Conservation (phyloP, 2,888 invertebrate genomes). For the Heliothis peltigera region DNA sequence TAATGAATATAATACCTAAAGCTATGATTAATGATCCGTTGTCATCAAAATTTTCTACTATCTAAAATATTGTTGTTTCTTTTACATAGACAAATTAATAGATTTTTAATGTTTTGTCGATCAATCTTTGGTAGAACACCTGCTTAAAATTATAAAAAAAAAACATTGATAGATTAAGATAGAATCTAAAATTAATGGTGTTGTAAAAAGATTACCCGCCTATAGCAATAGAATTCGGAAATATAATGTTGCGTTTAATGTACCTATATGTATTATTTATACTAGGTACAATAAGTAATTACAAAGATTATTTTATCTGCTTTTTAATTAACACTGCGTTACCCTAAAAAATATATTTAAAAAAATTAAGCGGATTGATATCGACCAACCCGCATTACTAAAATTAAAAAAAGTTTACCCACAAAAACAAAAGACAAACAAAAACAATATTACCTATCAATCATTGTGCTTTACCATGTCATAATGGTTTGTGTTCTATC, state of each 20-base stretch:
- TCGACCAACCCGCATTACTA: neutral
- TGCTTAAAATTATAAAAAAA: neutral
- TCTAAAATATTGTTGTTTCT: neutral
- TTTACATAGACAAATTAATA: neutral
- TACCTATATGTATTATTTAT: too few species aligned
- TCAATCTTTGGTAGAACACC: neutral
- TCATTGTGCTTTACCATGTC: conserved; percentile 13
- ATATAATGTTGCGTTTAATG: too few species aligned
- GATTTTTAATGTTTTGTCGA: neutral
- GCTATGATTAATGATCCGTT: too few species aligned
- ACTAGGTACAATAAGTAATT: too few species aligned
- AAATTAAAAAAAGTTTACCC: conserved; percentile 4
- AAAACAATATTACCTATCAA: conserved; percentile 20
- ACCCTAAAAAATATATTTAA: neutral
- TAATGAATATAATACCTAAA: too few species aligned
- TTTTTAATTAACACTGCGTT: neutral
- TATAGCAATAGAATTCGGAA: too few species aligned
- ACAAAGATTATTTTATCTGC: neutral
- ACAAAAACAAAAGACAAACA: conserved; percentile 2
- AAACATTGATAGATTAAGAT: neutral
- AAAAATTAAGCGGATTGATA: conserved; percentile 15
- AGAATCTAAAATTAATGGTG: too few species aligned
- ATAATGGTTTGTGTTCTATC: conserved; percentile 27
- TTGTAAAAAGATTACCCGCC: too few species aligned
- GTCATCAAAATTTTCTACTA: too few species aligned